phyloP scores from a whole-genome alignment of 2,113 vertebrate species.

The Melospiza georgiana region DNA sequence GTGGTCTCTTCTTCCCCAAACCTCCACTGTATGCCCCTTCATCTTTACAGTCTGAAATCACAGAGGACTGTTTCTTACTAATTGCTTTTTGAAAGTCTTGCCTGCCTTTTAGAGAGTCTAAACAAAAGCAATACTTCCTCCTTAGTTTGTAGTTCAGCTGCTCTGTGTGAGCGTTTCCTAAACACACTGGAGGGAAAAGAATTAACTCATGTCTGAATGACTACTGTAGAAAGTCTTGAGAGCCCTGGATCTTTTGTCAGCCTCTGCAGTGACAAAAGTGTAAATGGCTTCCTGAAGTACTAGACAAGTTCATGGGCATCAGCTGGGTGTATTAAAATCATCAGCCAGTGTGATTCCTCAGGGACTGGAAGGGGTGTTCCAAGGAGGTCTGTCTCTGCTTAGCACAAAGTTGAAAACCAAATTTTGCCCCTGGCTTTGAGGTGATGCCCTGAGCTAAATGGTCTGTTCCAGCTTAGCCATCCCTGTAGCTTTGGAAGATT shows the following conservation, averaged over 20 bases:
- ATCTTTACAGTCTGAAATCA: background rate
- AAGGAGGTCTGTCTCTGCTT: background rate
- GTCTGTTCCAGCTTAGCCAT: background rate
- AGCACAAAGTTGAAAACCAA: background rate
- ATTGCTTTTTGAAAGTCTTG: background rate
- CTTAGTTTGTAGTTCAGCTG: background rate
- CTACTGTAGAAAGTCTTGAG: background rate
- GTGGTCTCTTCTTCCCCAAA: background rate
- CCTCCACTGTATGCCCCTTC: background rate
- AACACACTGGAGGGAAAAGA: background rate
- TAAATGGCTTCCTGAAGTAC: background rate
- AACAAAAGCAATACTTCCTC: background rate
- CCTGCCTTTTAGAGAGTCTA: background rate
- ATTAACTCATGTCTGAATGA: background rate
- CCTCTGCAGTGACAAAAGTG: background rate
- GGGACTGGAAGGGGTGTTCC: background rate
- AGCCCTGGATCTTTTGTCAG: background rate
- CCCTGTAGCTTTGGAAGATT: background rate
- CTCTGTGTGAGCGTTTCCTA: background rate
- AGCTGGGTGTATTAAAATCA: background rate
- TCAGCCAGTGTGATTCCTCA: background rate
- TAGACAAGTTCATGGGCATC: background rate
- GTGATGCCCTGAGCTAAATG: background rate
- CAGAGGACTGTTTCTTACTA: background rate
- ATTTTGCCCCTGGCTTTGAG: background rate